Percentiles rank a stretch among this genome's conserved stretches.
These are phyloP conservation scores for Trinorchestia longiramus DNA, from an alignment of 1,140 invertebrate genomes.

Conservation along the genomic window DNA sequence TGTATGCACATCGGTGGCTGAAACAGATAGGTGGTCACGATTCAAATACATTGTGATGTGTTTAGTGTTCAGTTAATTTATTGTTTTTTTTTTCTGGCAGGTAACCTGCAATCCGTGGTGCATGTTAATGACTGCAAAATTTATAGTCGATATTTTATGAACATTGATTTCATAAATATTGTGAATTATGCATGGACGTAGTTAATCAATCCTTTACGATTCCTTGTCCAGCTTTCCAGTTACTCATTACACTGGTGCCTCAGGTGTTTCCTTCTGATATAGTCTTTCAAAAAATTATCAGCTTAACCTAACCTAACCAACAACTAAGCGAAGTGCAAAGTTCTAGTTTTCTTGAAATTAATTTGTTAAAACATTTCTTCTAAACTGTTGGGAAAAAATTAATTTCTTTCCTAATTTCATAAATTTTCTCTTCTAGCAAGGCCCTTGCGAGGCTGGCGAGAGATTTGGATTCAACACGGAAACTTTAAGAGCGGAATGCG, in stretches of 20 bases:
- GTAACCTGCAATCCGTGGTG: background rate
- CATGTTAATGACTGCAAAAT: background rate
- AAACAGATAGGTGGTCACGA: background rate
- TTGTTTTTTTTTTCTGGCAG: background rate
- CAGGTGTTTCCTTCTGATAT: background rate
- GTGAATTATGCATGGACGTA: background rate
- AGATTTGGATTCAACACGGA: slow-evolving; percentile 56
- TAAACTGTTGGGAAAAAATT: background rate
- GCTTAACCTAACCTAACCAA: background rate
- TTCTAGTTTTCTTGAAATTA: background rate
- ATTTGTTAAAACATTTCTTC: background rate
- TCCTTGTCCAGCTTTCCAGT: background rate
- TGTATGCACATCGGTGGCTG: background rate
- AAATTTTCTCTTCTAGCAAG: slow-evolving; percentile 24
- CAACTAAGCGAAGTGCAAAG: background rate
- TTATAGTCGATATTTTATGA: background rate
- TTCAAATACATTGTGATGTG: background rate
- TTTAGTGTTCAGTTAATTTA: background rate
- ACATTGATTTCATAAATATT: background rate
- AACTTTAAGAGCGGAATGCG: slow-evolving; percentile 17
- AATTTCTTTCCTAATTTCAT: no score
- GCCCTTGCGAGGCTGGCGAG: slow-evolving; percentile 41
- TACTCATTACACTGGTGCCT: background rate
- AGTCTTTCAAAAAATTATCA: background rate
- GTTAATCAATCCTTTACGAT: background rate